These are phyloP conservation scores for Mus spretus DNA, from an alignment of 2,797 vertebrate species.

Conservation along the genomic window DNA sequence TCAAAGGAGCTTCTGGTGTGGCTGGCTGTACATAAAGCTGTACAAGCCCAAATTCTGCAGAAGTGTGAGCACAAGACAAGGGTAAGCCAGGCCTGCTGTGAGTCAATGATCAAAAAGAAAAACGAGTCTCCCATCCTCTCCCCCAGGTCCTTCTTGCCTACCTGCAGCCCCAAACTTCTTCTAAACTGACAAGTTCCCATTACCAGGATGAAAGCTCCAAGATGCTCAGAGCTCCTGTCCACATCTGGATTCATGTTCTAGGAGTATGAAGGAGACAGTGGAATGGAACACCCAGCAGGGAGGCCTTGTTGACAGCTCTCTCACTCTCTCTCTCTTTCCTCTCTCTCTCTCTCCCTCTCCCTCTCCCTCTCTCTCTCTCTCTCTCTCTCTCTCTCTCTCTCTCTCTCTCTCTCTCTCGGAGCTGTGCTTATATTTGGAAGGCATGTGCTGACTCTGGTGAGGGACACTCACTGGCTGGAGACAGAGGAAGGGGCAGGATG, in stretches of 20 bases:
- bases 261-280: neutral
- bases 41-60: constrained; percentile 84
- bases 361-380: neutral
- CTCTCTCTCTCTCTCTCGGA: neutral
- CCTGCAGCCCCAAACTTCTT: neutral
- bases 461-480: neutral
- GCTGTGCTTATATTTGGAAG: neutral
- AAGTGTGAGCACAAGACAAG: constrained; percentile 84
- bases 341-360: too few relatives aligned
- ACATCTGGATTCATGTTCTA: neutral
- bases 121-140: constrained; percentile 76
- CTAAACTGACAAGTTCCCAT: neutral
- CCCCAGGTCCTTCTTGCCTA: neutral
- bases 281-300: neutral
- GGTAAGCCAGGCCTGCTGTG: constrained; percentile 79
- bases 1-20: constrained; percentile 61
- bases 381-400: too few relatives aligned
- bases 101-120: constrained; percentile 89
- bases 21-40: constrained; percentile 76
- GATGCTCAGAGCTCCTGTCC: neutral
- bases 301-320: neutral
- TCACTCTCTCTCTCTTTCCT: neutral
- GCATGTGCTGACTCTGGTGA: neutral
- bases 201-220: neutral
- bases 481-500: neutral